A percentile compares a stretch with the other conserved stretches of the same genome.
phyloP scores from a whole-genome alignment of 1,140 invertebrate species.

The Bilobella aurantiaca region DNA sequence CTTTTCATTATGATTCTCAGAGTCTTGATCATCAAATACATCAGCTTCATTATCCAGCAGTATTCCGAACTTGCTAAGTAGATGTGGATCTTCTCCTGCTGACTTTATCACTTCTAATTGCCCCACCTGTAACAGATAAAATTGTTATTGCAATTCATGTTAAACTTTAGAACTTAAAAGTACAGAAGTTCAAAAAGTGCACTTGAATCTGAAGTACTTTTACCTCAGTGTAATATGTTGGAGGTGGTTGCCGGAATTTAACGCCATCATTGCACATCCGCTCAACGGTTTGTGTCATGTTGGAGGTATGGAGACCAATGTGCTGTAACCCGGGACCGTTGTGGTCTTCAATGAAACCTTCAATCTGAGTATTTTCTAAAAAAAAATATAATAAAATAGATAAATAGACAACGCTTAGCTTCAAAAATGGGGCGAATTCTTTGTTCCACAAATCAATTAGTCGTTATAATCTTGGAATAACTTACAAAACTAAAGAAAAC shows the following conservation, averaged over 20 bases:
- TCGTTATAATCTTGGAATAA: no score
- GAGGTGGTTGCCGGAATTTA: conserved; percentile 43
- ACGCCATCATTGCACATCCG: conserved; percentile 38
- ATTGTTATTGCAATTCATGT: neutral
- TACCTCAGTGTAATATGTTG: conserved; percentile 41
- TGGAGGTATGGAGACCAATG: conserved; percentile 42
- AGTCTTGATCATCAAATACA: conserved; percentile 20
- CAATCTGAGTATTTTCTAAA: conserved; percentile 42
- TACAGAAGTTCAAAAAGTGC: no score
- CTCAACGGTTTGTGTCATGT: conserved; percentile 40
- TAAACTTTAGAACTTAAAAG: neutral
- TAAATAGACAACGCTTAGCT: conserved; percentile 4
- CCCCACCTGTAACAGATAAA: conserved; percentile 35
- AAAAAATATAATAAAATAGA: no score
- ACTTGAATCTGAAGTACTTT: no score
- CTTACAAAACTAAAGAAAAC: no score
- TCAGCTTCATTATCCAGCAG: conserved; percentile 36
- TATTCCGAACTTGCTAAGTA: conserved; percentile 36
- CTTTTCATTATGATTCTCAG: neutral
- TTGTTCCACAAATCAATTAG: neutral
- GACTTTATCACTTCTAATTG: conserved; percentile 39
- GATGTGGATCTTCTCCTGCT: conserved; percentile 37
- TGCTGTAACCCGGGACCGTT: conserved; percentile 46
- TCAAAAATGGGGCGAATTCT: no score
- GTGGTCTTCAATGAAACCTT: conserved; percentile 43